Percentiles rank a stretch among this genome's conserved stretches.
phyloP scores from a whole-genome alignment of 2,888 invertebrate genomes.

The Iphiclides podalirius region DNA sequence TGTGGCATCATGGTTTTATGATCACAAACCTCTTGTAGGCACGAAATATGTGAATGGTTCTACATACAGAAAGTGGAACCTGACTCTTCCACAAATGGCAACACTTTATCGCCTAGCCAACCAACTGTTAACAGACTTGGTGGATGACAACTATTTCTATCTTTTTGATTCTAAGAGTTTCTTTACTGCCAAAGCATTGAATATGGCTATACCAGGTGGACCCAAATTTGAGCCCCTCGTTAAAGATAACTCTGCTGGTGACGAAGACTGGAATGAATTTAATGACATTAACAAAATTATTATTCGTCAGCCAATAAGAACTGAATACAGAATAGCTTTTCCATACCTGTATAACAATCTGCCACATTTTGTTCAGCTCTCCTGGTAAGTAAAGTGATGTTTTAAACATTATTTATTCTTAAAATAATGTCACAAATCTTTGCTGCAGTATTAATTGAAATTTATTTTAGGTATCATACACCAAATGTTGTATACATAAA shows the following conservation, averaged over 20 bases:
- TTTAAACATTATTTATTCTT: too few species aligned
- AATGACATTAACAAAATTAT: constrained; percentile 99
- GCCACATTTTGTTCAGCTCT: constrained; percentile 98
- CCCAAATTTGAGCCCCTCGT: constrained; percentile 99
- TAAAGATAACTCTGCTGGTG: constrained; percentile 97
- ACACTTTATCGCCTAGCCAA: constrained; percentile 98
- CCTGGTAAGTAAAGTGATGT: constrained; percentile 93
- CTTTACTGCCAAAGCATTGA: constrained; percentile 99
- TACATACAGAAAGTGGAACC: constrained; percentile 97
- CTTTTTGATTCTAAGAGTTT: constrained; percentile 99
- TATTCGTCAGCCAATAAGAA: constrained; percentile 98
- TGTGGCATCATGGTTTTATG: constrained; percentile 98
- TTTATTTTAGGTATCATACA: constrained; percentile 92
- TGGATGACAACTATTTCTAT: constrained; percentile 99
- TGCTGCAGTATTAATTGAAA: too few species aligned
- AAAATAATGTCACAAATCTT: too few species aligned
- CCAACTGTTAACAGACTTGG: constrained; percentile 97
- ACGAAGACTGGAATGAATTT: constrained; percentile 99
- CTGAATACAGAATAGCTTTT: constrained; percentile 99
- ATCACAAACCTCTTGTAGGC: constrained; percentile 96
- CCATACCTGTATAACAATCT: constrained; percentile 99
- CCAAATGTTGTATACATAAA: constrained; percentile 99
- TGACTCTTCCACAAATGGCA: constrained; percentile 97
- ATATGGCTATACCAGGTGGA: constrained; percentile 99
- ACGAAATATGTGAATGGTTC: constrained; percentile 97